A percentile compares a stretch with the other conserved stretches of the same genome.
phyloP scores from a whole-genome alignment of 92 coral and sea anemone genomes.

The Isaurus tuberculatus region DNA sequence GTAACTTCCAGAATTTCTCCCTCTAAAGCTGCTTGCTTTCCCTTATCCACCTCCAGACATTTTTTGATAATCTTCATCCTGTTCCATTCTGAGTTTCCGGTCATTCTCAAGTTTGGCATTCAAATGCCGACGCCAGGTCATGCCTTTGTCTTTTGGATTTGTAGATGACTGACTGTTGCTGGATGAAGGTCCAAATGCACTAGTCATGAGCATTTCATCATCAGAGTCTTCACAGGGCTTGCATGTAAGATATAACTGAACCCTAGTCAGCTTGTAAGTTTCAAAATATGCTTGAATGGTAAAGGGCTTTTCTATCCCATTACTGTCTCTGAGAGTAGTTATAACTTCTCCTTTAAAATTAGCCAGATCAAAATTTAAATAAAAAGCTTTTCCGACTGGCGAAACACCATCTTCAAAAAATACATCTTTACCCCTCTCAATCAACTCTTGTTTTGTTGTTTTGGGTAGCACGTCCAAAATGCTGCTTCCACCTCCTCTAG shows the following conservation, averaged over 20 bases:
- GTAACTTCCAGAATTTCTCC: not conserved
- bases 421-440: constrained; percentile 42
- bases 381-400: constrained; percentile 36
- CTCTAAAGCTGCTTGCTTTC: not conserved
- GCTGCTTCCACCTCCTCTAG: constrained; percentile 59
- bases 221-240: constrained; percentile 49
- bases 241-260: constrained; percentile 51
- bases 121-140: constrained; percentile 44
- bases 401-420: constrained; percentile 49
- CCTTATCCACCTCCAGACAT: constrained; percentile 31
- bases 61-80: constrained; percentile 49
- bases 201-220: constrained; percentile 50
- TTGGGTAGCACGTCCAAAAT: constrained; percentile 38
- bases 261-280: constrained; percentile 41
- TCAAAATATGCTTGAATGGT: constrained; percentile 56
- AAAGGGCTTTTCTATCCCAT: constrained; percentile 39
- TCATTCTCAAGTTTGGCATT: constrained; percentile 46
- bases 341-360: constrained; percentile 43
- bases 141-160: constrained; percentile 48
- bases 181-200: constrained; percentile 48
- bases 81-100: constrained; percentile 44
- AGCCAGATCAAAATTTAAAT: constrained; percentile 52
- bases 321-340: constrained; percentile 35
- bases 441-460: constrained; percentile 51
- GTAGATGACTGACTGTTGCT: constrained; percentile 44